These are phyloP conservation scores for Ectobius pallidus DNA, from an alignment of 2,888 invertebrate species.

Conservation along the genomic window DNA sequence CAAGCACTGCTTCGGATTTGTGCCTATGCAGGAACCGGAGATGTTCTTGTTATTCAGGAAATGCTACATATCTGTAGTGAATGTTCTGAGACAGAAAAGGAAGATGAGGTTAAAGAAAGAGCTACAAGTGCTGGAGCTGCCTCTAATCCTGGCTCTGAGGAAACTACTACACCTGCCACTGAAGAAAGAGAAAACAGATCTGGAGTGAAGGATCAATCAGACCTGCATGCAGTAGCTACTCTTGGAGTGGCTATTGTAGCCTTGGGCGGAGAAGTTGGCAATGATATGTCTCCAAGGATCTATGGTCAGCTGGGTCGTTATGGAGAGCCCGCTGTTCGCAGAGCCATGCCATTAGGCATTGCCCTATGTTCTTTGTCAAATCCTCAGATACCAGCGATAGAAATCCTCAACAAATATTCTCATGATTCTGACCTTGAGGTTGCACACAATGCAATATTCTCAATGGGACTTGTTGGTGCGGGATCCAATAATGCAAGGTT, in stretches of 20 bases:
- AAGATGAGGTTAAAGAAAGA: slow-evolving; percentile 39
- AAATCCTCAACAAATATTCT: slow-evolving; percentile 98
- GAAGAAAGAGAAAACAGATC: too few relatives aligned
- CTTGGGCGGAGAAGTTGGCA: slow-evolving; percentile 98
- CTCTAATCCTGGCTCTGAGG: too few relatives aligned
- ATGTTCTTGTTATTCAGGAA: slow-evolving; percentile 98
- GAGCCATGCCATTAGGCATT: slow-evolving; percentile 96
- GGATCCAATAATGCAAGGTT: slow-evolving; percentile 81
- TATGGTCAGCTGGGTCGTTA: slow-evolving; percentile 88
- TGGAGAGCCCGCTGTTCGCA: slow-evolving; percentile 94
- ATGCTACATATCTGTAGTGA: slow-evolving; percentile 97
- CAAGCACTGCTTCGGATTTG: slow-evolving; percentile 96
- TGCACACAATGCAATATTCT: slow-evolving; percentile 97
- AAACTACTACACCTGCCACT: too few relatives aligned
- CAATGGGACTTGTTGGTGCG: slow-evolving; percentile 96
- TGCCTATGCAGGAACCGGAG: slow-evolving; percentile 98
- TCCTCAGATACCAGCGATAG: slow-evolving; percentile 85
- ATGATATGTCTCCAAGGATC: slow-evolving; percentile 95
- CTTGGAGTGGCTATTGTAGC: slow-evolving; percentile 96
- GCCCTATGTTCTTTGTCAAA: slow-evolving; percentile 96
- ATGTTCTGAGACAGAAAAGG: slow-evolving; percentile 79
- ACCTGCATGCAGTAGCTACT: slow-evolving; percentile 72
- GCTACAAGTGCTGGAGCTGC: too few relatives aligned
- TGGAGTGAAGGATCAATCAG: not conserved
- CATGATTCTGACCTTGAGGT: slow-evolving; percentile 98